Evolutionary conservation across 53 echinoderm and acorn worm species (phyloP), one percentile per base, ranked within the genome.

Genomic region (Crossaster papposus): DNA sequence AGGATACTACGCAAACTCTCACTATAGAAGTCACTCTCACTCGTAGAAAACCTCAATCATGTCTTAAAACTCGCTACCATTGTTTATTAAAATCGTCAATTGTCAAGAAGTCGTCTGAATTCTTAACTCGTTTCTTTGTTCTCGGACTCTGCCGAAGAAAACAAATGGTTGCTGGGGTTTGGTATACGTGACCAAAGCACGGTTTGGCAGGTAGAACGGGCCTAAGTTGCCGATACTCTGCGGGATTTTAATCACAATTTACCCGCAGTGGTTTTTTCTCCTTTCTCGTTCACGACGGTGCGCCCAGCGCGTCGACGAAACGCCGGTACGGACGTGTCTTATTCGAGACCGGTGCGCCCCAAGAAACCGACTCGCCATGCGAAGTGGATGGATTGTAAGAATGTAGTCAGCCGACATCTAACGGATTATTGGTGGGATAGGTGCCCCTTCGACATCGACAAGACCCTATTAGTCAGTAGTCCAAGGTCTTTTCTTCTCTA

Each of bases 161-260:
- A 22, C 11, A n/a, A 4, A 24, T 51, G 24, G 13, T n/a, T 51
- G 15, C 2, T 28, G 26, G 24, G 78, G 23, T 15, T 17, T 5
- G n/a, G 52, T 12, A 29, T 31, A 80, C 80, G 80, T 80, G 80
- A 54, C 55, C 32, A 34, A 62, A 20, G 80, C 80, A 80, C 80
- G 80, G 34, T 80, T 58, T 58, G 80, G 51, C 51, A 5, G 62
- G 80, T 55, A 14, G 31, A 22, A 3, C 17, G 29, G 24, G 78
- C 50, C 51, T 24, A 17, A 32, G 80, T 62, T 31, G 71, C 72
- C 65, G 72, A 85, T 73, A 50, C 30, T 6, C 34, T 37, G 30
- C 72, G 85, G 72, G n/a, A n/a, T 44, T 71, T 70, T 83, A 70
- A 83, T 83, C 83, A 83, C 70, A 30, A 70, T 83, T 70, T 83